phyloP scores from a whole-genome alignment of 2,113 vertebrate genomes.

The Callionymus lyra region DNA sequence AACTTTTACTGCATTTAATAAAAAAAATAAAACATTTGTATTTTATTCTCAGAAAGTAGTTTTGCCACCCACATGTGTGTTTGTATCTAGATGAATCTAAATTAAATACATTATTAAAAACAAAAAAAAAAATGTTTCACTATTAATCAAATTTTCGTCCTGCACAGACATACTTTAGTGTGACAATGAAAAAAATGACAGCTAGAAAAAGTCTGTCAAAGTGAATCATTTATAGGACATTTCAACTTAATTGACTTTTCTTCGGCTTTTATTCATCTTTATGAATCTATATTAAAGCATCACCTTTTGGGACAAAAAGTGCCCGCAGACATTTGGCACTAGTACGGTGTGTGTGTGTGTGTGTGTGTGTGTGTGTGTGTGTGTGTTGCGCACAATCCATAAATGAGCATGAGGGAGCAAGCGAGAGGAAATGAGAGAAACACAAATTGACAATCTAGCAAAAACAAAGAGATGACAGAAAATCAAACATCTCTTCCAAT shows the following conservation, averaged over 20 bases:
- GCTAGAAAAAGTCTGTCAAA: too few relatives aligned
- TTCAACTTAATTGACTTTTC: constrained; percentile 6
- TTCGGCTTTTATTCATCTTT: constrained; percentile 42
- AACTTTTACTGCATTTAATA: too few relatives aligned
- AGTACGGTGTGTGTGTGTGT: not conserved
- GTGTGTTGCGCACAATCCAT: constrained; percentile 28
- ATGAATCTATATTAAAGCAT: constrained; percentile 54
- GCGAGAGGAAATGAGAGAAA: constrained; percentile 35
- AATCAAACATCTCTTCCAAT: constrained; percentile 39
- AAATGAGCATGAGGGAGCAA: constrained; percentile 26
- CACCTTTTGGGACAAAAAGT: constrained; percentile 45
- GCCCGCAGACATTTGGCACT: constrained; percentile 48
- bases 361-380: constrained; percentile 1
- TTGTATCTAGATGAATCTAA: too few relatives aligned
- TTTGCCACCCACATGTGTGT: too few relatives aligned
- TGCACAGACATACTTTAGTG: too few relatives aligned
- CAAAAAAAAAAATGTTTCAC: too few relatives aligned
- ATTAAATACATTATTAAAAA: too few relatives aligned
- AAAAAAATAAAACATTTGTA: too few relatives aligned
- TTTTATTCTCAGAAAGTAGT: too few relatives aligned
- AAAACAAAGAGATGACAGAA: constrained; percentile 51
- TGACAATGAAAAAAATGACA: too few relatives aligned
- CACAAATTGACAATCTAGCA: constrained; percentile 44
- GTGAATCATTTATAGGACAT: too few relatives aligned
- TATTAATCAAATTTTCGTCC: too few relatives aligned